These are phyloP conservation scores for Gadus chalcogrammus DNA, from an alignment of 2,113 vertebrate species.

Conservation along the genomic window DNA sequence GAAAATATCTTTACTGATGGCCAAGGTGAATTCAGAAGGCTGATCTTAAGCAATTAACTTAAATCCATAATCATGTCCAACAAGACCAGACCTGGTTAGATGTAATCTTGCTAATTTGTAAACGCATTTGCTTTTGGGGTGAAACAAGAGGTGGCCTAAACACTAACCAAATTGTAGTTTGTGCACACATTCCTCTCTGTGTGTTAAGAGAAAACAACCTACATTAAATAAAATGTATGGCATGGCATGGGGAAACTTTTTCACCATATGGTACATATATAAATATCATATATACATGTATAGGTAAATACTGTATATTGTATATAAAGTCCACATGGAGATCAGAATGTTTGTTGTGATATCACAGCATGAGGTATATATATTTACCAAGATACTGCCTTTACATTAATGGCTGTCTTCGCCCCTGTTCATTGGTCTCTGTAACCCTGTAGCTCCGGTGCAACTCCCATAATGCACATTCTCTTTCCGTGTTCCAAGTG, in stretches of 20 bases:
- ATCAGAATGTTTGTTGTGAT: slow-evolving; percentile 79
- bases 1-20: too few species aligned
- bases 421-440: slow-evolving; percentile 61
- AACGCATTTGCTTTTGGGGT: neutral
- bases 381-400: slow-evolving; percentile 68
- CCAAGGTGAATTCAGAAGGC: too few species aligned
- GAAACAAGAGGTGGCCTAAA: slow-evolving; percentile 5
- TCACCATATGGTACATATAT: slow-evolving; percentile 71
- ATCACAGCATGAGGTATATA: slow-evolving; percentile 80
- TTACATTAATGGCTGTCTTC: slow-evolving; percentile 58
- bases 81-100: too few species aligned
- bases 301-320: slow-evolving; percentile 78
- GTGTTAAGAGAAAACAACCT: slow-evolving; percentile 60
- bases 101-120: too few species aligned
- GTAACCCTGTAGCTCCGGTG: slow-evolving; percentile 72
- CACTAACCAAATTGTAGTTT: slow-evolving; percentile 1
- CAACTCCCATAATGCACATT: slow-evolving; percentile 65
- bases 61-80: too few species aligned
- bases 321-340: slow-evolving; percentile 76
- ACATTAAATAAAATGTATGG: slow-evolving; percentile 64
- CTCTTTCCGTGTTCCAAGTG: slow-evolving; percentile 85
- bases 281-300: slow-evolving; percentile 75
- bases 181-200: slow-evolving; percentile 19
- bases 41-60: too few species aligned
- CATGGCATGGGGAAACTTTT: slow-evolving; percentile 60